Evolutionary conservation across 1,140 invertebrate genomes (phyloP), one percentile per base, ranked within the genome.

Genomic region (Camponotus vicinus): DNA sequence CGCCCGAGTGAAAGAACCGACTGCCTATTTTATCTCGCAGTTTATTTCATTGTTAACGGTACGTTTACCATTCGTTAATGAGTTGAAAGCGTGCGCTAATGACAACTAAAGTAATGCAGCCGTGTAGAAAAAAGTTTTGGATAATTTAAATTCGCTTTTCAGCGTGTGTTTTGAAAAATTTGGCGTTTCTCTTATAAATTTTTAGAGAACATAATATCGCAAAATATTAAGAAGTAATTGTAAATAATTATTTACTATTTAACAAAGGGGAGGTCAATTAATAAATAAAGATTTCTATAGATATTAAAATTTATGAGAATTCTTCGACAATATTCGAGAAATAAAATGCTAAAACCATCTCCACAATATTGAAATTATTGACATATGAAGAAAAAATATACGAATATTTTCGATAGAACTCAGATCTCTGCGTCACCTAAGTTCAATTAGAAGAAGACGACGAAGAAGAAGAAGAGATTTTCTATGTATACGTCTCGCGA

Each of bases 381-480:
- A 3, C 6, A 37, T 27, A 21, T 27, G 18, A 34, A 32, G 3
- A 42, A 70, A 42, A 82, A 42, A 82, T 3, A 11, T 70, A n/a
- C n/a, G 0, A 18, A 71, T n/a, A 59, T 70, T 70, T 37, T 69
- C 45, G 3, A 13, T 71, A 2, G 6, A 42, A 42, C 13, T 32
- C 70, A 42, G 4, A 9, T 70, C 15, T 57, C 15, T n/a, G 7
- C 11, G 7, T 77, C 61, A 7, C 13, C 13, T 6, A 70, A 21
- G n/a, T 57, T 4, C 64, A 88, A 87, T 88, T 88, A 88, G 40
- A 77, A 55, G 37, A 69, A 75, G 34, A 37, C 57, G 7, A 83
- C 37, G 55, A 67, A 64, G 45, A 69, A 75, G 34, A 32, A 64
- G 3, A 77, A 55, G 63, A 59, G 55, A 61, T 49, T 18, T 82